phyloP scores from a whole-genome alignment of 2,797 vertebrate genomes.

The Lophius americanus region DNA sequence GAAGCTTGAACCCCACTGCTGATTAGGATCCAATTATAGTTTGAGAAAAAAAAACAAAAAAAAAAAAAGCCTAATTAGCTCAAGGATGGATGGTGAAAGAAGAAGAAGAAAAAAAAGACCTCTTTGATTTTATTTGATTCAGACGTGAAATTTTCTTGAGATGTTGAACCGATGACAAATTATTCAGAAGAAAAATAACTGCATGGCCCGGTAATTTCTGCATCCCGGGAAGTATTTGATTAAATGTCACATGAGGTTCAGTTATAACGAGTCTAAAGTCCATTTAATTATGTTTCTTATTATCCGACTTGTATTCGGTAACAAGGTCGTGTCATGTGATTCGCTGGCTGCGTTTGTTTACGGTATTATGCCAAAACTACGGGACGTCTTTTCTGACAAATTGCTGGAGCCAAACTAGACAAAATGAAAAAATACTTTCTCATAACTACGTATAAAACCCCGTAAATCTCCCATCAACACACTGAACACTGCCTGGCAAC shows the following conservation, averaged over 20 bases:
- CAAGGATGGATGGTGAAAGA: constrained; percentile 36
- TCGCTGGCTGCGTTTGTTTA: too few relatives aligned
- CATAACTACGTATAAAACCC: too few relatives aligned
- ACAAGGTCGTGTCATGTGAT: too few relatives aligned
- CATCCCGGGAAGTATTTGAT: not conserved
- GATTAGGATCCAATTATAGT: constrained; percentile 81
- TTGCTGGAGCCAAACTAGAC: too few relatives aligned
- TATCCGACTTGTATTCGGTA: too few relatives aligned
- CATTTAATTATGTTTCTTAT: too few relatives aligned
- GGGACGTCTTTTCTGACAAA: too few relatives aligned
- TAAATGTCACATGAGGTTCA: not conserved
- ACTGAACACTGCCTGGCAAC: too few relatives aligned
- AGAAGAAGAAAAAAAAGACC: constrained; percentile 6
- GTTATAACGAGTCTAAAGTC: too few relatives aligned
- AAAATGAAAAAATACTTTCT: too few relatives aligned
- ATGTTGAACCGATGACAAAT: constrained; percentile 11
- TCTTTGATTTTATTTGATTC: constrained; percentile 33
- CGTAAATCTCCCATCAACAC: too few relatives aligned
- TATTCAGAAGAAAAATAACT: not conserved
- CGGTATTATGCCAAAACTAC: too few relatives aligned
- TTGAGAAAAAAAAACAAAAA: constrained; percentile 26
- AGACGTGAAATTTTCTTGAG: constrained; percentile 8
- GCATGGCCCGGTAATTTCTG: not conserved
- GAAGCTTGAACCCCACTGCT: constrained; percentile 77
- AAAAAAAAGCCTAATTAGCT: constrained; percentile 50